phyloP scores from a whole-genome alignment of 2,888 invertebrate genomes.

The Drosophila lutescens region DNA sequence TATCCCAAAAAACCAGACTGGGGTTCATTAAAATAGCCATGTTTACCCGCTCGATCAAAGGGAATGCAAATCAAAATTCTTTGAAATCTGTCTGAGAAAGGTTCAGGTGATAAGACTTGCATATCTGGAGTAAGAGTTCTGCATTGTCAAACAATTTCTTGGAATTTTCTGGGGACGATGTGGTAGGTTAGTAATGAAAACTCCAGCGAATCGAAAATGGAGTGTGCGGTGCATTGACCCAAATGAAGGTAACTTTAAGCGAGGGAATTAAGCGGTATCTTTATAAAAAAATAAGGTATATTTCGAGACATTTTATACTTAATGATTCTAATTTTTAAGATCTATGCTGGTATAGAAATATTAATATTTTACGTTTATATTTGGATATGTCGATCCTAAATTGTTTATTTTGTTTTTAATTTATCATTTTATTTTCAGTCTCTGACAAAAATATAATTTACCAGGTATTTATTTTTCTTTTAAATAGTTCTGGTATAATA shows the following conservation, averaged over 20 bases:
- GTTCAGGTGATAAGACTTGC: constrained; percentile 29
- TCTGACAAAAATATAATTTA: too few species aligned
- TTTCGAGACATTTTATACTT: too few species aligned
- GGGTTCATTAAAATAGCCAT: constrained; percentile 55
- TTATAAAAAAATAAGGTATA: neutral
- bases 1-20: constrained; percentile 48
- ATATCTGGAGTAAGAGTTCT: constrained; percentile 7
- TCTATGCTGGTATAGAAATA: too few species aligned
- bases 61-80: constrained; percentile 37
- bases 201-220: constrained; percentile 7
- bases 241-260: constrained; percentile 10
- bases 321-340: too few species aligned
- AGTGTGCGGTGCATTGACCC: constrained; percentile 11
- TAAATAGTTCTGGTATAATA: too few species aligned
- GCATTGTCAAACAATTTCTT: constrained; percentile 33
- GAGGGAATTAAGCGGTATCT: neutral
- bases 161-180: constrained; percentile 21
- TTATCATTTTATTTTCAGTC: too few species aligned
- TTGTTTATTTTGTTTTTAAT: too few species aligned
- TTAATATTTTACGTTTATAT: too few species aligned
- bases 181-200: constrained; percentile 18
- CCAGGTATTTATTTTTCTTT: too few species aligned
- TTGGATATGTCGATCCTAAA: too few species aligned
- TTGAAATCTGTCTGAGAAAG: constrained; percentile 32
- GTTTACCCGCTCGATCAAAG: constrained; percentile 14